Evolutionary conservation across 2,797 vertebrate species (phyloP), one percentile per base, ranked within the genome.

Genomic region (Poeciliopsis infans): DNA sequence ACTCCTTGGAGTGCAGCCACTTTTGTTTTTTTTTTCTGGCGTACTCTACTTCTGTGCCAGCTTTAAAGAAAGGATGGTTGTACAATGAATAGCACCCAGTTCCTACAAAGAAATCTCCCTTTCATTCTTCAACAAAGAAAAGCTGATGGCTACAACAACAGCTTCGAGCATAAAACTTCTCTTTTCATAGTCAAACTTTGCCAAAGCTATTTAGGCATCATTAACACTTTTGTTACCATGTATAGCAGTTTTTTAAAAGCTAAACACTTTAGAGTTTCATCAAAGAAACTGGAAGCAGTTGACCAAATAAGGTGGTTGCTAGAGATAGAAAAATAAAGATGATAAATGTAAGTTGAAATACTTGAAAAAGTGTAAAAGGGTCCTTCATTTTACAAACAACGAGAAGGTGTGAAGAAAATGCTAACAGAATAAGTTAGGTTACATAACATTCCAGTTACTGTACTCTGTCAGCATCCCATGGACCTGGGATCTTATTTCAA

Each of bases 1-100:
- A 81, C 81, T 90, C 87, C 91, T 91, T 91, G 92, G 92, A 94
- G 89, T 78, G 76, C 43, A 33, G 91, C 87, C 91, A 89, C 83
- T 61, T 83, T 66, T 7, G 7, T 36, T 10, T 39, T 66, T 66
- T 79, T 92, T 86, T 80, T 83, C 85, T 73, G 86, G 84, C 86
- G 53, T 66, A 79, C 31, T 66, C 84, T 81, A 23, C 43, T 83
- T 80, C 76, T 57, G 72, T 80, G 86, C 76, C 82, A 78, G 83
- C 85, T 90, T 81, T 86, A 45, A 47, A 80, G 87, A 88, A 87
- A 88, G 81, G 86, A 86, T 88, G 81, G 85, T 46, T 57, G 72
- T 68, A 84, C 69, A 79, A 55, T 51, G 68, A 36, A 43, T 47
- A 79, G 81, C 74, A 79, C 83, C 76, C n/a, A 83, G 79, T 82